Evolutionary conservation across 2,888 invertebrate genomes (phyloP).

Genomic region (Hanleya hanleyi): DNA sequence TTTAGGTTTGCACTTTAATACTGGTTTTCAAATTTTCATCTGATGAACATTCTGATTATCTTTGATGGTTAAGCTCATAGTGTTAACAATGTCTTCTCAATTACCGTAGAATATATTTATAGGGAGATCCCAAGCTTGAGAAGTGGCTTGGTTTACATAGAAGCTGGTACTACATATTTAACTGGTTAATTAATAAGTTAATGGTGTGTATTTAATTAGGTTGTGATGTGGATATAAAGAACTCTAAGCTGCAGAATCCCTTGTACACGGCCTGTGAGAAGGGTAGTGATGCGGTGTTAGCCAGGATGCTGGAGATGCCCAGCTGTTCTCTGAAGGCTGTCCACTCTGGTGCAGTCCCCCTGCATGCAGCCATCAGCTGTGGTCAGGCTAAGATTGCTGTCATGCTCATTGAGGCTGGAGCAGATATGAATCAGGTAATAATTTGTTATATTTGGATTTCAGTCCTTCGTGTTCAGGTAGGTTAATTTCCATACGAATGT

Average conservation of each 20-base stretch:
- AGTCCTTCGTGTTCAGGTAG: neutral
- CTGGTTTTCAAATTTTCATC: no score
- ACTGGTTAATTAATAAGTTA: no score
- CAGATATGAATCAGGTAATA: constrained; percentile 67
- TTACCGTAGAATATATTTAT: no score
- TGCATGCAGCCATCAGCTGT: constrained; percentile 62
- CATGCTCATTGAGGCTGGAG: constrained; percentile 60
- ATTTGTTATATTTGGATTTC: no score
- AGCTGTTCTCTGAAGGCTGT: constrained; percentile 48
- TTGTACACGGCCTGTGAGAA: constrained; percentile 67
- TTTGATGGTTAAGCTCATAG: no score
- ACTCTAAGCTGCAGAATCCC: constrained; percentile 55
- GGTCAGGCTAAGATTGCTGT: constrained; percentile 55
- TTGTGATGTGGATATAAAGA: constrained; percentile 62
- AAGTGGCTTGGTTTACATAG: no score
- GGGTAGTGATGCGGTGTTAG: constrained; percentile 58
- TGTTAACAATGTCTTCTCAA: no score
- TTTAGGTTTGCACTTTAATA: no score
- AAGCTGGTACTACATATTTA: no score
- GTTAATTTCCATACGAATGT: neutral
- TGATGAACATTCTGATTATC: no score
- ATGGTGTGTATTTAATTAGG: constrained; percentile 54
- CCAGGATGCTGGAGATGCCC: constrained; percentile 50
- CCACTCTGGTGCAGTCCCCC: constrained; percentile 44
- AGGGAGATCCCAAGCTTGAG: no score